phyloP scores from a whole-genome alignment of 2,113 vertebrate genomes.

The Regulus satrapa region DNA sequence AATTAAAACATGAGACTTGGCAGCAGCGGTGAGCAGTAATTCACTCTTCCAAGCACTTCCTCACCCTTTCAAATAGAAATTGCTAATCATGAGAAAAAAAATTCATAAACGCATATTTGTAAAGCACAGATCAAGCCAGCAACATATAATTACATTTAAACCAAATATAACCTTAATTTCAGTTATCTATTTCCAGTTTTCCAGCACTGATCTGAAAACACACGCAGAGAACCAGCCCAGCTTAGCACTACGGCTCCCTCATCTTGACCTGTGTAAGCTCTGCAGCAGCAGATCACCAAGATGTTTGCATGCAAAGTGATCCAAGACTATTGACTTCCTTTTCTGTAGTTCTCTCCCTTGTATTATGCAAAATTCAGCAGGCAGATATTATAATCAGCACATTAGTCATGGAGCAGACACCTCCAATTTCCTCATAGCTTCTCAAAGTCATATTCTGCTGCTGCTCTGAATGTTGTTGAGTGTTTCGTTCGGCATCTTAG shows the following conservation, averaged over 20 bases:
- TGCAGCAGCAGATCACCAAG: not conserved
- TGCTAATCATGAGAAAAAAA: slow-evolving; percentile 51
- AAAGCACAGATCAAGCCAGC: slow-evolving; percentile 33
- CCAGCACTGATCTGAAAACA: not conserved
- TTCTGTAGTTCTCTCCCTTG: not conserved
- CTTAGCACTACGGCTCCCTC: not conserved
- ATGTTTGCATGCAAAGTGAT: not conserved
- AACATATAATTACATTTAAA: slow-evolving; percentile 31
- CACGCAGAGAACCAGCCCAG: not conserved
- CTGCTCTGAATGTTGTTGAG: not conserved
- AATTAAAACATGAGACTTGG: slow-evolving; percentile 64
- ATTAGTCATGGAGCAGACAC: not conserved
- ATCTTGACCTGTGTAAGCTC: not conserved
- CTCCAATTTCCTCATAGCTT: not conserved
- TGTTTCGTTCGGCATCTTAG: rapidly evolving
- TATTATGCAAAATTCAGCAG: slow-evolving; percentile 41
- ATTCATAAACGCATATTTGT: slow-evolving; percentile 52
- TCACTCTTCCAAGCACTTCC: slow-evolving; percentile 58
- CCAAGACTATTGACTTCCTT: not conserved
- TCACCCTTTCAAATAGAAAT: slow-evolving; percentile 62
- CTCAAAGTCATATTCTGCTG: not conserved
- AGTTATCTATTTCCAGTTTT: not conserved
- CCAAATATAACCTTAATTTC: slow-evolving; percentile 21
- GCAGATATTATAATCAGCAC: slow-evolving; percentile 19
- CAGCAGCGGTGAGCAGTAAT: slow-evolving; percentile 34